phyloP scores from a whole-genome alignment of 2,888 invertebrate species.

The Melanostoma scalare region DNA sequence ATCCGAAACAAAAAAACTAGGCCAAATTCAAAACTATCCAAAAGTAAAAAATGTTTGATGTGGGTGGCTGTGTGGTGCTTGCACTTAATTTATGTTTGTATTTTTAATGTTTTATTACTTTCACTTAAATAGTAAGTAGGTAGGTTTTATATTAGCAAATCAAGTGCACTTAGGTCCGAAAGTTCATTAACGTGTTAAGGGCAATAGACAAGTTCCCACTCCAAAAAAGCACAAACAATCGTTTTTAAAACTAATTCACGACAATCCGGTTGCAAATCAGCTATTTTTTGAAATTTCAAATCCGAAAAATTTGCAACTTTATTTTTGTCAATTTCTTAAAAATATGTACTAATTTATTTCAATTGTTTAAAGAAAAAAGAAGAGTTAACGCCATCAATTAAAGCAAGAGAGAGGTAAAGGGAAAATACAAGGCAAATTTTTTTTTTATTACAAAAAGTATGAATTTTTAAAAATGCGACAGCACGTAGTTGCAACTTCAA shows the following conservation, averaged over 20 bases:
- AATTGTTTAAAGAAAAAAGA: not conserved
- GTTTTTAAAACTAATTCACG: not conserved
- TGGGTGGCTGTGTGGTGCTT: conserved; percentile 63
- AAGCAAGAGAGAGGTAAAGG: conserved; percentile 8
- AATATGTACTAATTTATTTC: too few species aligned
- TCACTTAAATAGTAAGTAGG: conserved; percentile 23
- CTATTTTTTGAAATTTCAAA: not conserved
- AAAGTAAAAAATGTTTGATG: conserved; percentile 25
- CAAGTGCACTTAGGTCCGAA: not conserved
- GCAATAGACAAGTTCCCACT: not conserved
- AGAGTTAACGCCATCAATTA: not conserved
- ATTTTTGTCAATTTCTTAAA: not conserved
- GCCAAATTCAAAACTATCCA: conserved; percentile 44
- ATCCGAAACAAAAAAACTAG: conserved; percentile 46
- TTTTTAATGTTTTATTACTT: conserved; percentile 39
- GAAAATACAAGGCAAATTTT: conserved; percentile 33
- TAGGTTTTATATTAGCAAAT: too few species aligned
- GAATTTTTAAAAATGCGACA: conserved; percentile 59
- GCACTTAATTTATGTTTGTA: conserved; percentile 53
- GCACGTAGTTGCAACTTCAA: conserved; percentile 72
- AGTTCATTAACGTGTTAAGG: conserved; percentile 8
- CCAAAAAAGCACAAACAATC: not conserved
- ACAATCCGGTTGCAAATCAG: conserved; percentile 18
- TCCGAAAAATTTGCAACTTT: conserved; percentile 1
- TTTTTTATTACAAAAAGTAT: conserved; percentile 42